Evolutionary conservation across 2,113 vertebrate species (phyloP).

Genomic region (Triplophysa dalaica): DNA sequence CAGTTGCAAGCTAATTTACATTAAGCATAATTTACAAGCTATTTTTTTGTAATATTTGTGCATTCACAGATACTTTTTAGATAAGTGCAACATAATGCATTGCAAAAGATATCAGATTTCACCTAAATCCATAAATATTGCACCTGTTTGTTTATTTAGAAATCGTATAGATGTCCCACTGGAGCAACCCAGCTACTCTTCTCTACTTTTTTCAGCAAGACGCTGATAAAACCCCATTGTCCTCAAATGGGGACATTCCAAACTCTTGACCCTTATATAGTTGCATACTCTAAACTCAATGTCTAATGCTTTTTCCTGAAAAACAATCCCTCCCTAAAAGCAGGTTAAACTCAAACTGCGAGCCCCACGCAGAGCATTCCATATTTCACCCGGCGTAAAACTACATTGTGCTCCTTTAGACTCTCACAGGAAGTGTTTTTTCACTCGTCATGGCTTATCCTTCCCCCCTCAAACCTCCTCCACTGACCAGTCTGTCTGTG

Average conservation of each 20-base stretch:
- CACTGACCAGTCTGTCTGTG: slow-evolving; percentile 39
- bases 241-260: slow-evolving; percentile 36
- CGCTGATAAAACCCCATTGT: slow-evolving; percentile 26
- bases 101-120: background rate
- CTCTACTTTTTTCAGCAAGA: slow-evolving; percentile 17
- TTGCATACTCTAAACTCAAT: slow-evolving; percentile 32
- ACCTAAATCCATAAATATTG: background rate
- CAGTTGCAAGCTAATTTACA: slow-evolving; percentile 7
- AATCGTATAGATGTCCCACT: slow-evolving; percentile 23
- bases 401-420: slow-evolving; percentile 36
- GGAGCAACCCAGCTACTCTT: slow-evolving; percentile 12
- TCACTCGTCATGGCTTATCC: slow-evolving; percentile 43
- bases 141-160: background rate
- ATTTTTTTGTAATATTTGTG: slow-evolving; percentile 50
- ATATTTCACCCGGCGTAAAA: slow-evolving; percentile 53
- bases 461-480: slow-evolving; percentile 26
- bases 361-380: slow-evolving; percentile 34
- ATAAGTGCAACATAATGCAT: slow-evolving; percentile 17
- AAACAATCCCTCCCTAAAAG: slow-evolving; percentile 43
- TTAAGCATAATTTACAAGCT: no score
- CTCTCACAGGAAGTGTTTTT: slow-evolving; percentile 52
- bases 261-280: slow-evolving; percentile 28
- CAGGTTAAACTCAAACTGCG: slow-evolving; percentile 42
- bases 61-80: slow-evolving; percentile 46
- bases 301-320: slow-evolving; percentile 41